Percentiles rank a stretch among this genome's conserved stretches.
phyloP scores from a whole-genome alignment of 23 tunicate genomes.

The Styela plicata region DNA sequence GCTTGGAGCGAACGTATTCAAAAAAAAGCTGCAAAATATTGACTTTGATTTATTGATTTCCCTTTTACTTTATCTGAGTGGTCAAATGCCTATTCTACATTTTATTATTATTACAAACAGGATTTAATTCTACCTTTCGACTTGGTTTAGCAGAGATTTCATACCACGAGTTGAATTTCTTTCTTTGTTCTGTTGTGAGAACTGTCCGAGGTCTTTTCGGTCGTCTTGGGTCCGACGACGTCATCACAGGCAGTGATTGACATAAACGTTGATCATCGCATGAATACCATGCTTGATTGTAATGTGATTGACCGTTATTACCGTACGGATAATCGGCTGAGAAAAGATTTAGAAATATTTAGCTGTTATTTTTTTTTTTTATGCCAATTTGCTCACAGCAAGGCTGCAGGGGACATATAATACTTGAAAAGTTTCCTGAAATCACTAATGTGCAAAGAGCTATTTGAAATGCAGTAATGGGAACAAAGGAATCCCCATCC shows the following conservation, averaged over 20 bases:
- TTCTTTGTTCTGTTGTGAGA: slow-evolving; percentile 67
- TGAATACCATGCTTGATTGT: neutral
- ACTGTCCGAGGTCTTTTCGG: slow-evolving; percentile 64
- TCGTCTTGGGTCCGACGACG: slow-evolving; percentile 49
- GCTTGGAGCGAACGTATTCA: too few relatives aligned
- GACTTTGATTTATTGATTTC: too few relatives aligned
- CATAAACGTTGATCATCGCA: neutral
- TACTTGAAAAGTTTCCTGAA: too few relatives aligned
- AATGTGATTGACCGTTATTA: neutral
- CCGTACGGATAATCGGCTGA: neutral
- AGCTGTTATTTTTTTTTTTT: neutral
- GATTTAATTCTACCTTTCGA: slow-evolving; percentile 49
- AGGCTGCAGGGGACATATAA: too few relatives aligned
- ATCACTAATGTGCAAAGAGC: too few relatives aligned
- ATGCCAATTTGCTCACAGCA: too few relatives aligned
- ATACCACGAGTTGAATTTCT: slow-evolving; percentile 72
- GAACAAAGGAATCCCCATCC: too few relatives aligned
- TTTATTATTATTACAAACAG: neutral
- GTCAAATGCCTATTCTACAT: too few relatives aligned
- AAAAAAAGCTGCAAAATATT: too few relatives aligned
- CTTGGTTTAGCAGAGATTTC: slow-evolving; percentile 77
- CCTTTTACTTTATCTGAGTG: too few relatives aligned
- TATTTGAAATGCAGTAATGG: too few relatives aligned
- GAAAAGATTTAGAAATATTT: neutral
- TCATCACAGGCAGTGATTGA: neutral